Evolutionary conservation across 2,797 vertebrate species (phyloP), one percentile per base, ranked within the genome.

Genomic region (Sebastiscus albofasciatus): DNA sequence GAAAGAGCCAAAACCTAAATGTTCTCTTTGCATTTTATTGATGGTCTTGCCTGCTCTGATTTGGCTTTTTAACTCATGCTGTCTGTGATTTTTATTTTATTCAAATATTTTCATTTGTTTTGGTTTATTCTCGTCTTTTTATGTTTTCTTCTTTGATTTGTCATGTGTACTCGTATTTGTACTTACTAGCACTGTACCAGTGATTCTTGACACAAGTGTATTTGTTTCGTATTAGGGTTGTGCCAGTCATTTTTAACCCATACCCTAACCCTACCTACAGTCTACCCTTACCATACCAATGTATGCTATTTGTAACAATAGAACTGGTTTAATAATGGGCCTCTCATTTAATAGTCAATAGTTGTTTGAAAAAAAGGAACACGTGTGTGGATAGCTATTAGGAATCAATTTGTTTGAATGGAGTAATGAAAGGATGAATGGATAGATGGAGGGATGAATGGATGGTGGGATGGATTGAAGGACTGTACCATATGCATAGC

Each of bases 401-500:
- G 34, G 8, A 74, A 72, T 71, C n/a, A 16, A 34, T 72, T 4
- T 22, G 2, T 39, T 24, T 72, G 39, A 77, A 29, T 61, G 26
- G 7, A 75, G 8, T 58, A 22, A 78, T 52, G 22, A 26, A 46
- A 52, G 27, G 33, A 78, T 77, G 39, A 52, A 74, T 70, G 39
- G 39, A 70, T 69, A 22, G 7, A 76, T 67, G 11, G 16, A 29
- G 13, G 9, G 33, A 74, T 61, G 54, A 60, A 80, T 58, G 62
- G 52, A 78, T 65, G 64, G 22, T 27, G 49, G 31, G 13, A 73
- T 72, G 8, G 76, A 62, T 78, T 42, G 39, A 39, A 75, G 72
- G 58, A 52, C n/a, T 76, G 59, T 5, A 81, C 46, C 72, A 84
- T 76, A 73, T 87, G 81, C 52, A 82, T 20, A 75, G 61, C 67